These are phyloP conservation scores for Lasioglossum figueresi DNA, from an alignment of 2,888 invertebrate species.

Conservation along the genomic window DNA sequence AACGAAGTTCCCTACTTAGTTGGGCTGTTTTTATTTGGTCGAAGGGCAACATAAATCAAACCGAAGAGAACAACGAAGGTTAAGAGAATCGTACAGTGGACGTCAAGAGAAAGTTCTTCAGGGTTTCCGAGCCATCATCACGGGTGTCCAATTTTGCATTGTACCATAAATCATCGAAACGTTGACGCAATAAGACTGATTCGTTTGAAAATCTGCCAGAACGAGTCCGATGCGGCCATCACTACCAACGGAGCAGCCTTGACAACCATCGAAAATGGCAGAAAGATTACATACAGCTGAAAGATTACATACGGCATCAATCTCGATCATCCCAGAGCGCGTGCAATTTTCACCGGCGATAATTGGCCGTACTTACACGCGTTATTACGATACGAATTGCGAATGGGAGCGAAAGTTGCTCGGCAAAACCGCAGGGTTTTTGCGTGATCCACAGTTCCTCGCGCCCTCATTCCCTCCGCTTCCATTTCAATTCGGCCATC, in stretches of 20 bases:
- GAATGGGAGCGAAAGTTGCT: slow-evolving; percentile 33
- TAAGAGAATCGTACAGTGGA: neutral
- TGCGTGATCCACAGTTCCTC: slow-evolving; percentile 1
- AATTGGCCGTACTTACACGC: slow-evolving; percentile 36
- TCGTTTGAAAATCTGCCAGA: neutral
- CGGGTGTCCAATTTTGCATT: neutral
- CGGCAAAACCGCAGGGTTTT: slow-evolving; percentile 10
- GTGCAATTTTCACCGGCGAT: slow-evolving; percentile 30
- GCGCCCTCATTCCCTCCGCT: neutral
- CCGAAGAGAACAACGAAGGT: neutral
- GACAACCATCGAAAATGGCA: slow-evolving; percentile 8
- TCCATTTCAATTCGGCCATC: slow-evolving; percentile 25
- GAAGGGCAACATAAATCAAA: neutral
- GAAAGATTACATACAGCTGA: slow-evolving; percentile 37
- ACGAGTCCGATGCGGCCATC: neutral
- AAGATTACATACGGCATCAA: slow-evolving; percentile 38
- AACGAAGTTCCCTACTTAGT: neutral
- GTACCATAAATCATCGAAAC: neutral
- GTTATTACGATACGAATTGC: slow-evolving; percentile 33
- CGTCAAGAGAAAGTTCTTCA: neutral
- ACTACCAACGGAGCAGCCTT: neutral
- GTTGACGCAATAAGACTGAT: neutral
- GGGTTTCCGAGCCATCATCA: neutral
- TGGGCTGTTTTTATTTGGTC: neutral
- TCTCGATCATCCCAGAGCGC: neutral